Conservation (phyloP, 2,888 invertebrate species). For the Chaetogeoica ovagalla region DNA sequence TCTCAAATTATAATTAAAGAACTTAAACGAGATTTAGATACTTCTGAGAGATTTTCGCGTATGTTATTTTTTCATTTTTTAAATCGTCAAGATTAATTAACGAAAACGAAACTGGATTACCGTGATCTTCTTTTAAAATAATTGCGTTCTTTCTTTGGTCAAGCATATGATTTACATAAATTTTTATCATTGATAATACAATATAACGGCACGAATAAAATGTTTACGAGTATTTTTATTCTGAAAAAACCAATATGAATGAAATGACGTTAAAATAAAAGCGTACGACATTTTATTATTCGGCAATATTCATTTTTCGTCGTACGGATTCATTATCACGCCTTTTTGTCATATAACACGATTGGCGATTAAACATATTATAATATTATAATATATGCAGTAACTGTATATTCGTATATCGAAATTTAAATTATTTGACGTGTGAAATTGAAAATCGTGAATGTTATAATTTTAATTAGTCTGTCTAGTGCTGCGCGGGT, state of each 20-base stretch:
- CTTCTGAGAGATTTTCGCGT: no score
- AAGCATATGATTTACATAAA: not conserved
- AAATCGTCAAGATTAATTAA: no score
- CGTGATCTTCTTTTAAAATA: no score
- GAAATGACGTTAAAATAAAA: not conserved
- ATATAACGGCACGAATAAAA: not conserved
- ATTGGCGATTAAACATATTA: not conserved
- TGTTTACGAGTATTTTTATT: not conserved
- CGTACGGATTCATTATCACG: not conserved
- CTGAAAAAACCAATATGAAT: not conserved
- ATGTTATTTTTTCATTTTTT: no score
- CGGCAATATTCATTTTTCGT: not conserved
- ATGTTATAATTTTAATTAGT: no score
- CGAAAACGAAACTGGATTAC: no score
- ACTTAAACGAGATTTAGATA: no score
- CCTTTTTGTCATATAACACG: not conserved
- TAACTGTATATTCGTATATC: not conserved
- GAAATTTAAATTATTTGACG: not conserved
- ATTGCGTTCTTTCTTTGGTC: no score
- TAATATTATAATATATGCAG: no score
- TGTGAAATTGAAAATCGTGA: not conserved
- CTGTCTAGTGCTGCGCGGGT: no score
- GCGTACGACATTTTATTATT: not conserved
- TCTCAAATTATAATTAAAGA: no score
- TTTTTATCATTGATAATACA: not conserved